These are phyloP conservation scores for Aphelenchoides besseyi DNA, from an alignment of 1,140 invertebrate genomes.

Conservation along the genomic window DNA sequence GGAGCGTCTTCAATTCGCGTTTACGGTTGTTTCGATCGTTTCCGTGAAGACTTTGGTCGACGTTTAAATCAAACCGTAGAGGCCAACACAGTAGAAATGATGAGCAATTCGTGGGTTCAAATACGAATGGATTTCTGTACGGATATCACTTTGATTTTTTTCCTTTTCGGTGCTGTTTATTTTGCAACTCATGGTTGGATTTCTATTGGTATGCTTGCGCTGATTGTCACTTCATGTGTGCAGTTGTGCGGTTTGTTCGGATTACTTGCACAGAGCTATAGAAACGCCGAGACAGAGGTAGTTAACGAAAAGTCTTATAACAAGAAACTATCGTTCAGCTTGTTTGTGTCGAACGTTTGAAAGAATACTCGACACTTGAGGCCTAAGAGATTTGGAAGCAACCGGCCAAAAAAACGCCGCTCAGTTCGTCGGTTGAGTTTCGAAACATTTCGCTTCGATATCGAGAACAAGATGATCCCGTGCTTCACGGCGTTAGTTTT, in stretches of 20 bases:
- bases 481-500: slow-evolving; percentile 39
- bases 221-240: neutral
- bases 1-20: slow-evolving; percentile 40
- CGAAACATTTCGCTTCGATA: slow-evolving; percentile 52
- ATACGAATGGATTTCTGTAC: neutral
- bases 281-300: neutral
- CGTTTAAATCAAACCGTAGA: slow-evolving; percentile 21
- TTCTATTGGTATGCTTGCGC: neutral
- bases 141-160: neutral
- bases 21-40: slow-evolving; percentile 26
- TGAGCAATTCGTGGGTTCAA: neutral
- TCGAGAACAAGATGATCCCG: slow-evolving; percentile 42
- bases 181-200: neutral
- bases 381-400: neutral
- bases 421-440: slow-evolving; percentile 50
- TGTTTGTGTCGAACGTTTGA: neutral
- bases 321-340: too few relatives aligned
- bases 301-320: too few relatives aligned
- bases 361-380: neutral
- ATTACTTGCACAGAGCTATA: neutral
- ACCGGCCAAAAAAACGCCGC: neutral
- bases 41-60: slow-evolving; percentile 16
- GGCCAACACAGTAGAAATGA: slow-evolving; percentile 24
- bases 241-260: slow-evolving; percentile 5
- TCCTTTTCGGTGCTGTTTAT: neutral